Base-by-base conservation (phyloP, 2,797 vertebrate genomes). In the Tragelaphus oryx region DNA sequence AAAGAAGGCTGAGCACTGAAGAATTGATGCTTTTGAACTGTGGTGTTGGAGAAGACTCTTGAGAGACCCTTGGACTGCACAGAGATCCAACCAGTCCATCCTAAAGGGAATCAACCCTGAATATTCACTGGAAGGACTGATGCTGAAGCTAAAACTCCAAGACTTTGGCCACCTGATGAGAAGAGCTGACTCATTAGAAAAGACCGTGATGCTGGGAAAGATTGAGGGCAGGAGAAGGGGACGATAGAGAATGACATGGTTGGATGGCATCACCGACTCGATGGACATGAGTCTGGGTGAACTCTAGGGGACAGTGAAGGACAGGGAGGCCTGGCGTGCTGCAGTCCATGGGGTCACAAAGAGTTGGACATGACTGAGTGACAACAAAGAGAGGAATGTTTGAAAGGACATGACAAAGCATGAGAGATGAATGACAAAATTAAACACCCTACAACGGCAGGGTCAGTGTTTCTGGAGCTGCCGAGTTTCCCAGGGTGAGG, bases 211-310 rank as follows among this genome's bases (percentile, higher is more conserved):
- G 65, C 65, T 22, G 18, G 65, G 65, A 68, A 37, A 37, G 33
- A 37, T 10, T 37, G 62, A 68, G 18, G 65, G 33, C 17, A 20
- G 65, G 30, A 33, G n/a, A 33, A 68, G 33, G 65, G 33, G 65
- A 22, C 0, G 0, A 3, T 0, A 68, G 62, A 11, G 5, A 18
- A 11, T 37, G n/a, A 68, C 18, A 37, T 37, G 62, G 62, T 6
- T 68, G 62, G 18, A 68, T 65, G 17, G 62, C n/a, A 22, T 68
- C 33, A 68, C 17, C 3, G 2, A 37, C 33, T 11, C 9, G 0
- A 22, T 22, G 33, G 62, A 20, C 18, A 22, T 33, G 33, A 22
- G 16, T 68, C 6, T 68, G 33, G 33, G 62, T 20, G n/a, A 65
- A 33, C 8, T 65, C 17, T 10, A 8, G n/a, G n/a, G n/a, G 62